Evolutionary conservation across 1,140 invertebrate genomes (phyloP), one percentile per base, ranked within the genome.

Genomic region (Drosophila dunni): DNA sequence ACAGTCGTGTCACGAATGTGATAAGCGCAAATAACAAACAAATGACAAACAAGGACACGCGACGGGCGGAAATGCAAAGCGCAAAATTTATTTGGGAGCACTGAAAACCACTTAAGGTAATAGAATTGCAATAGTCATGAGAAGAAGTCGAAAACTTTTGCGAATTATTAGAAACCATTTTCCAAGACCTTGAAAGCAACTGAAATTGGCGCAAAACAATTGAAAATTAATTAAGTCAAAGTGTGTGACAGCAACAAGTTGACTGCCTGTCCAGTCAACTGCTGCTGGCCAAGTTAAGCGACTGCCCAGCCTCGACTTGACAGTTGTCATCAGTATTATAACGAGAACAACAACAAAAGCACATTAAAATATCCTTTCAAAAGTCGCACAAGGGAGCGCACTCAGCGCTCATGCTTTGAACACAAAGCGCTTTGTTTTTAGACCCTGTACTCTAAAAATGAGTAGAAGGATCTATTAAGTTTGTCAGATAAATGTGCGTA

Each of bases 181-280:
- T 20, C 17, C 2, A 20, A 20, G 17, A 53, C 63, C 48, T 67
- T 62, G 57, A 38, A 34, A 48, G 2, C 10, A n/a, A 46, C 15
- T 40, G 36, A 34, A 62, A 17, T 64, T 29, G 24, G 68, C 72
- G 42, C 24, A 76, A 64, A 78, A 76, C 79, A 86, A 81, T 72
- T 82, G 53, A 77, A 79, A 79, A 85, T 85, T 85, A 88, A 85
- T 88, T 85, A 86, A 83, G 76, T 54, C 50, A 62, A 65, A 75
- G 75, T 78, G 79, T 54, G 54, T 79, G 73, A 51, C n/a, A 9
- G 50, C 50, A 51, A 51, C 24, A 24, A 51, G 50, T 34, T 29
- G 38, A n/a, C 17, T 17, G 13, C 7, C 15, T 11, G 11, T n/a
- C 36, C 15, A 57, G 34, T 29, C 60, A 38, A 62, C 29, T 17